phyloP scores from a whole-genome alignment of 2,113 vertebrate genomes.

The Sminthopsis crassicaudata region DNA sequence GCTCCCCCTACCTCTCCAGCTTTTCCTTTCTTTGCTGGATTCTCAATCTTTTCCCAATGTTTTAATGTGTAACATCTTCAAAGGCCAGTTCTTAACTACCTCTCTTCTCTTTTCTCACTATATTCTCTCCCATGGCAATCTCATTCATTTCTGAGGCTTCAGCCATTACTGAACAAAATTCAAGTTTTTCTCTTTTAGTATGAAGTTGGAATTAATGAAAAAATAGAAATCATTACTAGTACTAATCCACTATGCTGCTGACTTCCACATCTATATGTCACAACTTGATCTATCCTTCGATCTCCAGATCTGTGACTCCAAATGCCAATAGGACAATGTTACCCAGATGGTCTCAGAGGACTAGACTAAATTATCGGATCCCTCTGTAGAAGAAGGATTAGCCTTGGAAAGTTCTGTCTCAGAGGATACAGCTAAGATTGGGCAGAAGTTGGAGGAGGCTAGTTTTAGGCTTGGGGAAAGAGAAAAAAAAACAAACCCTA shows the following conservation, averaged over 20 bases:
- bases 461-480: neutral
- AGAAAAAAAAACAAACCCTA: too few species aligned
- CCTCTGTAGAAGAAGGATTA: neutral
- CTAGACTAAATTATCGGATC: neutral
- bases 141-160: too few species aligned
- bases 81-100: too few species aligned
- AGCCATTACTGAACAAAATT: too few species aligned
- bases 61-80: too few species aligned
- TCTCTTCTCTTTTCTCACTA: too few species aligned
- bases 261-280: neutral
- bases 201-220: too few species aligned
- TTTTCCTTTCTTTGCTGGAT: neutral
- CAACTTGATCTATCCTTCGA: neutral
- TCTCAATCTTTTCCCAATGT: too few species aligned
- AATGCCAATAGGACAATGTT: neutral
- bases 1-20: neutral
- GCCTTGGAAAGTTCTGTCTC: neutral
- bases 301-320: neutral
- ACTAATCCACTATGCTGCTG: neutral
- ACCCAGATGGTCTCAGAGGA: neutral
- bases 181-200: too few species aligned
- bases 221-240: neutral
- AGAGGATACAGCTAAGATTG: neutral
- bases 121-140: too few species aligned
- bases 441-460: too few species aligned